Percentiles rank a stretch among this genome's conserved stretches.
phyloP scores from a whole-genome alignment of 64 coral and sea anemone species.

The Dendrophyllia cribrosa region DNA sequence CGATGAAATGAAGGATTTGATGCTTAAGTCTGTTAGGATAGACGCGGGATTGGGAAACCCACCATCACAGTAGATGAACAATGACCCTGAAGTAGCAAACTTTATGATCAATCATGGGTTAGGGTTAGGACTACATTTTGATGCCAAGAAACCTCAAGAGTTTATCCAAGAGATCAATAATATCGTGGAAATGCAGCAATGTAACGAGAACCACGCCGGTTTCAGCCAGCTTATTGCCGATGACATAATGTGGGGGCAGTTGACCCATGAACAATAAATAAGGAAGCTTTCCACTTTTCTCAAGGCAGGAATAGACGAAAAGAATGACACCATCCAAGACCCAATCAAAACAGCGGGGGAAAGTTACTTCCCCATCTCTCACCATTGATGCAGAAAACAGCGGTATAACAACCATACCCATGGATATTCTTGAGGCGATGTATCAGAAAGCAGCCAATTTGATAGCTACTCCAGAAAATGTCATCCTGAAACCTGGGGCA shows the following conservation, averaged over 20 bases:
- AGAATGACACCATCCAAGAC: neutral
- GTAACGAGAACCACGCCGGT: conserved; percentile 44
- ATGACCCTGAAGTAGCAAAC: conserved; percentile 25
- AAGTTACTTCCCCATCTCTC: neutral
- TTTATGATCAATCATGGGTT: conserved; percentile 60
- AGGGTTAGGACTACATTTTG: too few species aligned
- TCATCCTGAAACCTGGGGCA: conserved; percentile 73
- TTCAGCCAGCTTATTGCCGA: conserved; percentile 42
- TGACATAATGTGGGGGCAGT: conserved; percentile 38
- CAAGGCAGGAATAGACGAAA: conserved; percentile 5
- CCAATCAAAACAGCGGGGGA: neutral
- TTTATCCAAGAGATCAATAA: conserved; percentile 52
- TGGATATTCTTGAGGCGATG: conserved; percentile 48
- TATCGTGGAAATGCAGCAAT: conserved; percentile 49
- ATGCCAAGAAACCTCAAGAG: conserved; percentile 31
- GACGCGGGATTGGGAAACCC: conserved; percentile 49
- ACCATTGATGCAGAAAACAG: conserved; percentile 21
- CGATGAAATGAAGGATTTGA: conserved; percentile 34
- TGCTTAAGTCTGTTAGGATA: conserved; percentile 13
- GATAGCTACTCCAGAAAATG: neutral
- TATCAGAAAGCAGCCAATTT: conserved; percentile 60
- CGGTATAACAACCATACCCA: conserved; percentile 32
- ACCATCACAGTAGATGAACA: conserved; percentile 35
- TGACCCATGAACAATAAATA: neutral
- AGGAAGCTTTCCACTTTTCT: conserved; percentile 19